phyloP scores from a whole-genome alignment of 2,797 vertebrate species.

The Centroberyx gerrardi region DNA sequence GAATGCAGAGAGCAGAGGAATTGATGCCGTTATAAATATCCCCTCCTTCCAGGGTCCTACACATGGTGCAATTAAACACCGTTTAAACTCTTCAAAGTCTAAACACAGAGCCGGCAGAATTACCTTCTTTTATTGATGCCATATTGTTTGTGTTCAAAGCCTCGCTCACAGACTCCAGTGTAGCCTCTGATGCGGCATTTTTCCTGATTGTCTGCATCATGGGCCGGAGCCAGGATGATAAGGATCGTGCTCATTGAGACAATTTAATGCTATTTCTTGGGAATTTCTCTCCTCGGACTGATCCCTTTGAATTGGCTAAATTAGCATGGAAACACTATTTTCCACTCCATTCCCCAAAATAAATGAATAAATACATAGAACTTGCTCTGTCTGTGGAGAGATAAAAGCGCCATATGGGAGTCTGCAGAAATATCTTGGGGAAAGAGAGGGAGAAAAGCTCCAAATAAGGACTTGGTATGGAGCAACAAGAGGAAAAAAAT shows the following conservation, averaged over 20 bases:
- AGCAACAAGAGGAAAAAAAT: conserved; percentile 31
- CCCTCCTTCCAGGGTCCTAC: conserved; percentile 34
- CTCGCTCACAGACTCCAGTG: conserved; percentile 45
- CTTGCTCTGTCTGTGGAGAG: conserved; percentile 37
- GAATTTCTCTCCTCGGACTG: conserved; percentile 68
- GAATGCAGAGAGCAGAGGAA: conserved; percentile 62
- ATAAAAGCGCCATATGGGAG: conserved; percentile 62
- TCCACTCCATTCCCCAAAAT: conserved; percentile 73
- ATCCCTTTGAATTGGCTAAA: conserved; percentile 78
- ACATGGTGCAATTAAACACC: conserved; percentile 67
- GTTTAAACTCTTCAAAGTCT: conserved; percentile 70
- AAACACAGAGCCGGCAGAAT: conserved; percentile 48
- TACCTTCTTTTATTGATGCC: conserved; percentile 55
- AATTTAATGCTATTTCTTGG: conserved; percentile 77
- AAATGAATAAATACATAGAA: conserved; percentile 72
- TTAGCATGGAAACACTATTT: conserved; percentile 75
- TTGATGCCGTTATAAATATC: conserved; percentile 61
- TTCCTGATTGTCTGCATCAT: conserved; percentile 69
- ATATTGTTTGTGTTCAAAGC: conserved; percentile 69
- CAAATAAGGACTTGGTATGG: conserved; percentile 47
- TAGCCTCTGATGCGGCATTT: conserved; percentile 56
- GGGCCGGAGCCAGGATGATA: conserved; percentile 56
- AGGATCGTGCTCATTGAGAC: conserved; percentile 69
- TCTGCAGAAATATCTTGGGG: conserved; percentile 41
- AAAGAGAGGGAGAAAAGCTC: conserved; percentile 38